A percentile compares a stretch with the other conserved stretches of the same genome.
These are phyloP conservation scores for Hypolimnas misippus DNA, from an alignment of 2,888 invertebrate species.

Conservation along the genomic window DNA sequence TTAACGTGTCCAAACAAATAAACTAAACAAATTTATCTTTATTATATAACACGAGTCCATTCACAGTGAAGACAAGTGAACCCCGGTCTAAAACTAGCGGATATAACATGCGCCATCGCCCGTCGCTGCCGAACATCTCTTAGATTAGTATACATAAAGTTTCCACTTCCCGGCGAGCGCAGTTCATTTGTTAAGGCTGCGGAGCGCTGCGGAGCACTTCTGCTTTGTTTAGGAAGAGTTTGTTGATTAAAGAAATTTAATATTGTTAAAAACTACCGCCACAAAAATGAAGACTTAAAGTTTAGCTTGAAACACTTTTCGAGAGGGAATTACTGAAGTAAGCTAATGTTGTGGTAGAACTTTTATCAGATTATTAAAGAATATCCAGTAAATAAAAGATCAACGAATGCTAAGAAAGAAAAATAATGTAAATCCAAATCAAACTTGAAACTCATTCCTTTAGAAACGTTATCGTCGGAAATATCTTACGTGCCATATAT, in stretches of 20 bases:
- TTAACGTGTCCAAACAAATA: no score
- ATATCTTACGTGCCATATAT: slow-evolving; percentile 9
- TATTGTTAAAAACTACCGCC: slow-evolving; percentile 4
- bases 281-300: background rate
- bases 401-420: background rate
- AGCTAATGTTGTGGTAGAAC: background rate
- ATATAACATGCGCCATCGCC: slow-evolving; percentile 6
- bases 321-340: background rate
- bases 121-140: background rate
- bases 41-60: no score
- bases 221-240: slow-evolving; percentile 7
- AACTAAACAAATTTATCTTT: no score
- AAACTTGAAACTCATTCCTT: background rate
- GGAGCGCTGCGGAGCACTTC: background rate
- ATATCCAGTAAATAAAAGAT: background rate
- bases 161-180: slow-evolving; percentile 2
- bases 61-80: background rate
- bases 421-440: background rate
- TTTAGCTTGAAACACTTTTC: background rate
- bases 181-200: slow-evolving; percentile 8
- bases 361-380: background rate
- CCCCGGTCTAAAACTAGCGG: background rate
- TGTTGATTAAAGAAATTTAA: slow-evolving; percentile 14
- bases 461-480: background rate
- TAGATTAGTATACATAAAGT: slow-evolving; percentile 24